Base-by-base conservation (phyloP, 1,140 invertebrate species). In the Chrysoperla carnea region DNA sequence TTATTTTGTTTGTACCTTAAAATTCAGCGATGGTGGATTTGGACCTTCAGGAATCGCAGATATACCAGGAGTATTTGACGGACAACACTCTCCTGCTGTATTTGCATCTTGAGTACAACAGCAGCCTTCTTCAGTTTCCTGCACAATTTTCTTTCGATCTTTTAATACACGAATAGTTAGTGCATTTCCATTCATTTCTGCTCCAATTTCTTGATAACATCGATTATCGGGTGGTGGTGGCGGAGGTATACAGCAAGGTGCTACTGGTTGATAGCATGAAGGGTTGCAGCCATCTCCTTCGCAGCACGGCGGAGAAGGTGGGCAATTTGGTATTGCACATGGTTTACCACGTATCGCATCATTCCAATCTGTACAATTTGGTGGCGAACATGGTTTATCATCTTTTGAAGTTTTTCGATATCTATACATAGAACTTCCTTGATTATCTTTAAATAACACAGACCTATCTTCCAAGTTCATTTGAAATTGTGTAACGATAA, bases 401-500 rank as follows among this genome's bases (percentile, higher is more conserved):
- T 15, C 36, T 43, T 52, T 51, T 4, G 42, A 48, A 9, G 50
- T 47, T 39, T 55, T 58, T 15, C 55, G 54, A 39, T 58, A 59
- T 38, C 50, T 50, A 39, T 58, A 61, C 15, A 59, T 39, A 8
- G 54, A 58, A 42, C 58, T 55, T 12, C 59, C 59, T 31, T 58
- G 55, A 41, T 57, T 56, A 31, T 57, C 57, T 42, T 61, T 59
- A 41, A 61, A 61, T 4, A 58, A 43, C 0, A 61, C 58, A 3
- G 56, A 57, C 40, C 59, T 59, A 40, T 61, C 59, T 13, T 56
- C 47, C 35, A 57, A 36, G 42, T 61, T 61, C 59, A 61, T 61
- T 59, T 76, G 70, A 51, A 78, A 79, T 48, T 72, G 69, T 3
- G 76, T 79, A 5, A 76, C 62, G 28, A 78, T 76, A 44, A 75